Evolutionary conservation across 2,113 vertebrate genomes (phyloP), one percentile per base, ranked within the genome.

Genomic region (Macheiramphus alcinus): DNA sequence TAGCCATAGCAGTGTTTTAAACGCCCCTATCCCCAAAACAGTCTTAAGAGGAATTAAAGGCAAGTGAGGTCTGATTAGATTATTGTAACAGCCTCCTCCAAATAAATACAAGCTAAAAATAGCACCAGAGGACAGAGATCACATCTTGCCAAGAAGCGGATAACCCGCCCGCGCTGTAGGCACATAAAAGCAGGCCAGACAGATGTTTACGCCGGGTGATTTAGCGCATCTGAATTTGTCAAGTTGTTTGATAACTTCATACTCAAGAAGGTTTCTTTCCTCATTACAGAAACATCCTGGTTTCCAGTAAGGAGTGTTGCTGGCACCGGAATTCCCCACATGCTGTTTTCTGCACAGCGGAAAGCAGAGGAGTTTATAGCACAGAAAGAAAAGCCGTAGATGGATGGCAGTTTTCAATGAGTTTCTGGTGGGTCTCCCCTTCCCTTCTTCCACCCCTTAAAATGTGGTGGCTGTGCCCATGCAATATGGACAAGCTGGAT

Each of bases 211-310:
- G 0, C 56, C 1, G 16, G 16, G 70, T 81, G 80, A 96, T 91
- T 93, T 75, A 68, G 65, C 1, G 0, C 73, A 90, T 91, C 74
- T 92, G 94, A 90, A 94, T 93, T 94, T 95, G 90, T 96, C 93
- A 91, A 90, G 66, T 85, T 96, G 92, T 76, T 94, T 94, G 96
- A 96, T 95, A 96, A 95, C 81, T 91, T 80, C 81, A 87, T 88
- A 61, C 27, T 85, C 58, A 48, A 85, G 87, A 87, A 93, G 2
- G 0, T 66, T 73, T 93, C 83, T 94, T 86, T 75, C 87, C 50
- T 85, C 58, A 32, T 95, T 95, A 73, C 31, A 52, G 96, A 93
- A 94, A 73, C 84, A 94, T 93, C 81, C 74, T n/a, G 22, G 55
- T 90, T 97, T 92, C 81, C 88, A 94, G 87, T 88, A 96, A 91